Base-by-base conservation (phyloP, 2,888 invertebrate species). In the Prosapia bicincta region DNA sequence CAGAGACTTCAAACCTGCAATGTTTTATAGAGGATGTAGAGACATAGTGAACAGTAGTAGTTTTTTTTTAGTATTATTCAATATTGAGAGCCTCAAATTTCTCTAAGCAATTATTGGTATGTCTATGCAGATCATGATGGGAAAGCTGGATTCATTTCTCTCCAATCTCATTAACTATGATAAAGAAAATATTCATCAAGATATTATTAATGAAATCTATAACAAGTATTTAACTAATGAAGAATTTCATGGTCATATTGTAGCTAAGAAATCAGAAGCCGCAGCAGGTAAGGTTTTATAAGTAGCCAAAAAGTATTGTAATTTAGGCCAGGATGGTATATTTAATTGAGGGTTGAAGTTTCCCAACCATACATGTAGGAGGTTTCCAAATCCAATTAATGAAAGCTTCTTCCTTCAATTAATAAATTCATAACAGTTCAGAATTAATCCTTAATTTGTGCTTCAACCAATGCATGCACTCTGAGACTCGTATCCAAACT, bases 141-240 rank as follows among this genome's bases (percentile, higher is more conserved):
- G 91, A 13, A 95, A 94, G 85, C 92, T 95, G 1, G 97, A 97
- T 85, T 90, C 91, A 80, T 98, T 98, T 83, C 86, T 98, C 70
- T 89, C 91, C 80, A 91, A 92, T 82, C 87, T 98, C 66, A 89
- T 94, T 23, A 92, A 93, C 83, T 97, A 97, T 82, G 95, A 98
- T 83, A 98, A 98, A 83, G 97, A 97, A 84, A 95, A 97, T 83
- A 97, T 98, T 83, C 93, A 92, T 81, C 92, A 95, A 0, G 94
- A 95, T 79, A 89, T 96, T 70, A 91, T 96, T 3, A 96, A 95
- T 86, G 96, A 94, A 9, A 86, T 92, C 28, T 87, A 88, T 0
- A 85, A 86, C 77, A 89, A 89, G 23, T 91, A 90, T 83, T 85
- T 89, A 20, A 89, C 88, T 81, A 88, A 92, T 83, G 89, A 90